Evolutionary conservation across 2,113 vertebrate genomes (phyloP).

Genomic region (Emydocephalus ijimae): DNA sequence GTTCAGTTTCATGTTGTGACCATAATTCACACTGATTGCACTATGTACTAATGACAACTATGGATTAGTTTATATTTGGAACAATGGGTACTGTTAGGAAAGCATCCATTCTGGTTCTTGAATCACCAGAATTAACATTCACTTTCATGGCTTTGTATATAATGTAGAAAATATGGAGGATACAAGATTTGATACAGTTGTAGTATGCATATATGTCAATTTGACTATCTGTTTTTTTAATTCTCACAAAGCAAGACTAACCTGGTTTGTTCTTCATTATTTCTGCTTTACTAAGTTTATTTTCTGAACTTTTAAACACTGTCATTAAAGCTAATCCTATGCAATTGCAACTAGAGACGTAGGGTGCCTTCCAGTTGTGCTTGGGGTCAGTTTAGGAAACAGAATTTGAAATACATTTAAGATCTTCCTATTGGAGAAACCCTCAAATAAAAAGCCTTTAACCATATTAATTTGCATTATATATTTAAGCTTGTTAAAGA

Average conservation of each 20-base stretch:
- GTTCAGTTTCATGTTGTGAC: neutral
- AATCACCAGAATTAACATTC: constrained; percentile 27
- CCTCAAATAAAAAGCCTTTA: constrained; percentile 20
- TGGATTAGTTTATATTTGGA: neutral
- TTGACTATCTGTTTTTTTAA: constrained; percentile 28
- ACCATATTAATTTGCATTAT: neutral
- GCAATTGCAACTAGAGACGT: neutral
- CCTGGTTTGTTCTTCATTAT: constrained; percentile 30
- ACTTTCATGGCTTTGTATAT: constrained; percentile 32
- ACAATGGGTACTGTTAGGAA: neutral
- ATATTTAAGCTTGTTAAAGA: neutral
- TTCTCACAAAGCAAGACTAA: constrained; percentile 31
- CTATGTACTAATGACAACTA: neutral
- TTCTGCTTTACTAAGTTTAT: neutral
- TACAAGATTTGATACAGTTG: neutral
- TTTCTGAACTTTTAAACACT: neutral
- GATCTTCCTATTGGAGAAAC: neutral
- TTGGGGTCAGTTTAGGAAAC: neutral
- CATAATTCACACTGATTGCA: neutral
- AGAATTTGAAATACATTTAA: neutral
- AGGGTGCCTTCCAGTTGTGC: constrained; percentile 13
- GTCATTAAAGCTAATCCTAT: neutral
- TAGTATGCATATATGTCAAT: constrained; percentile 16
- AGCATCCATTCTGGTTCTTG: constrained; percentile 2
- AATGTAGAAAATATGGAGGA: neutral